A percentile compares a stretch with the other conserved stretches of the same genome.
phyloP scores from a whole-genome alignment of 1,140 invertebrate genomes.

The Zaprionus ghesquierei region DNA sequence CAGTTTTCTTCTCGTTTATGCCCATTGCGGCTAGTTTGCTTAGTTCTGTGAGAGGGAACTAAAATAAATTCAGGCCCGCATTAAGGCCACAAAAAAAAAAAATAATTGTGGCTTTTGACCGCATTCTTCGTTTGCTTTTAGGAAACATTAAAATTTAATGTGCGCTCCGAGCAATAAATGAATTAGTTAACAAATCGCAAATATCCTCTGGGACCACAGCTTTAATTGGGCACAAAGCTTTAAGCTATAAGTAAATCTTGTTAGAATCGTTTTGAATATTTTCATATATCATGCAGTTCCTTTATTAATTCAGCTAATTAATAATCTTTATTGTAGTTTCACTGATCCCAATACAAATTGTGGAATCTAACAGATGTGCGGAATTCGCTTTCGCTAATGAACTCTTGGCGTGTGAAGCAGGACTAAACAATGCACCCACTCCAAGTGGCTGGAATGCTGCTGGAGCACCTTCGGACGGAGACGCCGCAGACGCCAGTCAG shows the following conservation, averaged over 20 bases:
- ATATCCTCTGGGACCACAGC: background rate
- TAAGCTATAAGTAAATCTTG: no score
- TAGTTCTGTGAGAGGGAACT: conserved; percentile 45
- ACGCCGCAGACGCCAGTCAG: no score
- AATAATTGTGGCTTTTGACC: conserved; percentile 59
- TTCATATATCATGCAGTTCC: background rate
- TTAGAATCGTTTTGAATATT: no score
- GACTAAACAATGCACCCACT: conserved; percentile 44
- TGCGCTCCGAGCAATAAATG: conserved; percentile 11
- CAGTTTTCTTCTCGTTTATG: conserved; percentile 31
- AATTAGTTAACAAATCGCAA: background rate
- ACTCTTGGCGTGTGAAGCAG: conserved; percentile 62
- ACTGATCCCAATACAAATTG: conserved; percentile 61
- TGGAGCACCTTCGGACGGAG: no score
- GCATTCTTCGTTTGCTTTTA: conserved; percentile 26
- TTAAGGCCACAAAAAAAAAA: conserved; percentile 65
- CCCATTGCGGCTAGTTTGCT: conserved; percentile 43
- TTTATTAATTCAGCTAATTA: conserved; percentile 7
- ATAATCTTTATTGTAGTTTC: conserved; percentile 26
- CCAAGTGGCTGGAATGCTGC: conserved; percentile 10
- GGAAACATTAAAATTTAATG: conserved; percentile 62
- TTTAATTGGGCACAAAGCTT: no score
- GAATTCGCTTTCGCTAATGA: conserved; percentile 56
- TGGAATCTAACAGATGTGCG: conserved; percentile 48
- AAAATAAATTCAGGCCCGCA: conserved; percentile 61